Evolutionary conservation across 2,888 invertebrate species (phyloP).

Genomic region (Melangyna quadrimaculata): DNA sequence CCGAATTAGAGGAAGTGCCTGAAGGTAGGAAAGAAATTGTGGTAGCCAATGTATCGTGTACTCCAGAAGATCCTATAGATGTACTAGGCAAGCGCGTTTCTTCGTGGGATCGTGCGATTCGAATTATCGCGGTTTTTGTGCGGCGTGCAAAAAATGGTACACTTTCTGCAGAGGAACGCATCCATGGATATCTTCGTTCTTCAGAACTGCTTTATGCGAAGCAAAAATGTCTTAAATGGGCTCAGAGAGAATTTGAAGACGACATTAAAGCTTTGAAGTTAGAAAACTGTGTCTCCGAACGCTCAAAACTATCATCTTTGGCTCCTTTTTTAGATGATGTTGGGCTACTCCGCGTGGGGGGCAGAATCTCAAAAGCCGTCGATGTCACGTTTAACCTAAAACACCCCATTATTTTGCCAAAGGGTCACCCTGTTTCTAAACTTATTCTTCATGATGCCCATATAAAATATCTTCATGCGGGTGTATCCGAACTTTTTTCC

Average conservation of each 20-base stretch:
- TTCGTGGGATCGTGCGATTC: neutral
- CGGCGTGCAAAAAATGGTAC: neutral
- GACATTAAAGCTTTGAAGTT: neutral
- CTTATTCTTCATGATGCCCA: neutral
- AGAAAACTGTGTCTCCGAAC: neutral
- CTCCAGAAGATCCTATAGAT: neutral
- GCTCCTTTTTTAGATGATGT: slow-evolving; percentile 6
- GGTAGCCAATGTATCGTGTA: neutral
- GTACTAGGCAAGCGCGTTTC: neutral
- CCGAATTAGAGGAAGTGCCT: neutral
- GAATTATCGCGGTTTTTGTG: neutral
- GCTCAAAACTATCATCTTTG: neutral
- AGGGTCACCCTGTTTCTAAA: neutral
- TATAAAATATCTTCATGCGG: neutral
- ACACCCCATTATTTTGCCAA: neutral
- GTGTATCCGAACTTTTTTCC: neutral
- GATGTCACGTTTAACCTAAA: neutral
- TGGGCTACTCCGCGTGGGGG: slow-evolving; percentile 9
- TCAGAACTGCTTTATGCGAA: slow-evolving; percentile 1
- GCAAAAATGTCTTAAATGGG: neutral
- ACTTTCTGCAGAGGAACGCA: neutral
- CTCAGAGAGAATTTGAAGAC: neutral
- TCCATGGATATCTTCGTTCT: neutral
- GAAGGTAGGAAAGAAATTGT: neutral
- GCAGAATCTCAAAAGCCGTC: neutral